A percentile compares a stretch with the other conserved stretches of the same genome.
Conservation (phyloP, 2,113 vertebrate species). For the Ammodramus savannarum region DNA sequence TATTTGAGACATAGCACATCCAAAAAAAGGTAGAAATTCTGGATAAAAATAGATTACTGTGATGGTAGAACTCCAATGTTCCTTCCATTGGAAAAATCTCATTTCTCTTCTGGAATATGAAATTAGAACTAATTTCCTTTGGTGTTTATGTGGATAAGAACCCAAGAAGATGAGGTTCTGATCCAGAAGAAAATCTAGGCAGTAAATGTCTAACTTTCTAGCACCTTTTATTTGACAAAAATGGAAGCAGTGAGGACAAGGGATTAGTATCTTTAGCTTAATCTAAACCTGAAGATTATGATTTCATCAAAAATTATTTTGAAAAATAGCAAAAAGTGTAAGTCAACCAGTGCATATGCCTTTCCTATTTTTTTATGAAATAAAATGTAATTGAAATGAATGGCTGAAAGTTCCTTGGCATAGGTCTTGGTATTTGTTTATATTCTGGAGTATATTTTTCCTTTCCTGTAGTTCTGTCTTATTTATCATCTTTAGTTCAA, state of each 20-base stretch:
- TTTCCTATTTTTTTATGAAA: not conserved
- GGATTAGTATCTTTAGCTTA: not conserved
- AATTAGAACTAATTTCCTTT: not conserved
- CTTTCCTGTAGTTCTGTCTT: not conserved
- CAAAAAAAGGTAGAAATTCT: not conserved
- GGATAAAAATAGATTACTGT: not conserved
- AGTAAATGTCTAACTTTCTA: not conserved
- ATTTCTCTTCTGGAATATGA: not conserved
- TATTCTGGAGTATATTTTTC: not conserved
- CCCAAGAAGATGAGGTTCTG: not conserved
- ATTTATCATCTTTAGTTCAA: not conserved
- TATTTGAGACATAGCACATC: not conserved
- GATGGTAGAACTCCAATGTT: not conserved
- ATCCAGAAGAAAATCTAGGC: not conserved
- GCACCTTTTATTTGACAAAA: not conserved
- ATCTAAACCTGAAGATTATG: not conserved
- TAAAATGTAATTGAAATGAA: not conserved
- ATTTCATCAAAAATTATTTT: not conserved
- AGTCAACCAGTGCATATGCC: not conserved
- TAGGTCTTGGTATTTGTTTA: not conserved
- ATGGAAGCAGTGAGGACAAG: rapidly evolving
- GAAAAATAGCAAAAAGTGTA: not conserved
- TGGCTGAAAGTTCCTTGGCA: not conserved
- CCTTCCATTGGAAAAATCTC: not conserved
- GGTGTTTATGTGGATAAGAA: not conserved